These are phyloP conservation scores for Andrena marginata DNA, from an alignment of 2,888 invertebrate genomes.

Conservation along the genomic window DNA sequence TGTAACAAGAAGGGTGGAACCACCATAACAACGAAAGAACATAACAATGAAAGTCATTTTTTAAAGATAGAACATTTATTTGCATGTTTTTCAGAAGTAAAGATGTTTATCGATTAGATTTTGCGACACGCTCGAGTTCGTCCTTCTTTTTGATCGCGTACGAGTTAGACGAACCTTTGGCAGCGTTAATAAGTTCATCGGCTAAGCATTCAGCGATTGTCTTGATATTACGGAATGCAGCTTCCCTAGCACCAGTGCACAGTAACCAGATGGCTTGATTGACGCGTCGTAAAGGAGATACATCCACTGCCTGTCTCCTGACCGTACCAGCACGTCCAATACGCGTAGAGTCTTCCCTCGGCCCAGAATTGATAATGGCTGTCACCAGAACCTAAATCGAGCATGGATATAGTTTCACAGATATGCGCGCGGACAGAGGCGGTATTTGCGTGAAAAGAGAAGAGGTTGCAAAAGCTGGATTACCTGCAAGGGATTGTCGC, in stretches of 20 bases:
- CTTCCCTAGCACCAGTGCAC: slow-evolving; percentile 99
- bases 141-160: slow-evolving; percentile 99
- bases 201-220: slow-evolving; percentile 99
- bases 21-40: neutral
- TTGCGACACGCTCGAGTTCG: slow-evolving; percentile 99
- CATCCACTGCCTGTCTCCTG: slow-evolving; percentile 99
- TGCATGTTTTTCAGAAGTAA: slow-evolving; percentile 51
- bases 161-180: slow-evolving; percentile 99
- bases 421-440: neutral
- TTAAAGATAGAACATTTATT: slow-evolving; percentile 72
- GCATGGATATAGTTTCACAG: slow-evolving; percentile 70
- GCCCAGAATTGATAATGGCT: slow-evolving; percentile 99
- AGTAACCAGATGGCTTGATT: slow-evolving; percentile 99
- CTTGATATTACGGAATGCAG: slow-evolving; percentile 99
- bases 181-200: slow-evolving; percentile 99
- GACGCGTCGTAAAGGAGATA: slow-evolving; percentile 98
- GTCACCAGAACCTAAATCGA: slow-evolving; percentile 93
- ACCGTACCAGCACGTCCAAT: slow-evolving; percentile 99
- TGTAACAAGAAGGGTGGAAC: neutral
- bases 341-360: slow-evolving; percentile 99
- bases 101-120: slow-evolving; percentile 98
- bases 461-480: slow-evolving; percentile 38
- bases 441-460: neutral
- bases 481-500: slow-evolving; percentile 94
- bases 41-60: slow-evolving; percentile 6